phyloP scores from a whole-genome alignment of 1,140 invertebrate species.

The Cotesia vestalis region DNA sequence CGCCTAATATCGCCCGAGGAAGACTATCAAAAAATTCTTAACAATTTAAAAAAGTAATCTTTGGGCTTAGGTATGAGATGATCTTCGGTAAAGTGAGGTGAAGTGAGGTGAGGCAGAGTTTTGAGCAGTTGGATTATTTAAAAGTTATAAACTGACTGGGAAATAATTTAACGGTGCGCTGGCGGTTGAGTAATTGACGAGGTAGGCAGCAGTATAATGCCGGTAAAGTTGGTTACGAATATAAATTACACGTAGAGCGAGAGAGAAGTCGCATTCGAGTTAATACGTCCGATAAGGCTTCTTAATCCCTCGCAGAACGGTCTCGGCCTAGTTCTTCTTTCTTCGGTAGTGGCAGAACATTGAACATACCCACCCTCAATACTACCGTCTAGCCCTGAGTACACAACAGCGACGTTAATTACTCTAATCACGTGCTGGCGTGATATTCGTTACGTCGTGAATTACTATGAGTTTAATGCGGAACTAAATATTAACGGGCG shows the following conservation, averaged over 20 bases:
- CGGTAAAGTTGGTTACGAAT: slow-evolving; percentile 41
- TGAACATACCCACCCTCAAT: slow-evolving; percentile 34
- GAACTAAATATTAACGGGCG: slow-evolving; percentile 27
- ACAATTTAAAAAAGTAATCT: neutral
- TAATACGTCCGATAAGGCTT: slow-evolving; percentile 52
- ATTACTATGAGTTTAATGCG: slow-evolving; percentile 23
- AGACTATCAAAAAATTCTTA: slow-evolving; percentile 36
- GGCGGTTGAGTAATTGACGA: slow-evolving; percentile 24
- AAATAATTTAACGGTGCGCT: neutral
- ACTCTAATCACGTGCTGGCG: slow-evolving; percentile 52
- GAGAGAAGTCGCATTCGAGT: slow-evolving; percentile 34
- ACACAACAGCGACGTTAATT: slow-evolving; percentile 47
- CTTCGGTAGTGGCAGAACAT: neutral
- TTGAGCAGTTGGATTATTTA: too few relatives aligned
- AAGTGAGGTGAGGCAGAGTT: too few relatives aligned
- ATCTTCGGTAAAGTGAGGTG: too few relatives aligned
- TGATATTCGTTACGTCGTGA: slow-evolving; percentile 30
- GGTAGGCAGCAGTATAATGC: slow-evolving; percentile 16
- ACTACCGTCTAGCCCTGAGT: slow-evolving; percentile 27
- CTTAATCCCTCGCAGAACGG: slow-evolving; percentile 58
- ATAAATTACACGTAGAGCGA: slow-evolving; percentile 52
- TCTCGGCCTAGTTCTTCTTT: slow-evolving; percentile 56
- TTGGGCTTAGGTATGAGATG: neutral
- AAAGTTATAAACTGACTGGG: too few relatives aligned
- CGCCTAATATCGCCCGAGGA: slow-evolving; percentile 38